A percentile compares a stretch with the other conserved stretches of the same genome.
phyloP scores from a whole-genome alignment of 1,140 invertebrate genomes.

The Brachystomella parvula region DNA sequence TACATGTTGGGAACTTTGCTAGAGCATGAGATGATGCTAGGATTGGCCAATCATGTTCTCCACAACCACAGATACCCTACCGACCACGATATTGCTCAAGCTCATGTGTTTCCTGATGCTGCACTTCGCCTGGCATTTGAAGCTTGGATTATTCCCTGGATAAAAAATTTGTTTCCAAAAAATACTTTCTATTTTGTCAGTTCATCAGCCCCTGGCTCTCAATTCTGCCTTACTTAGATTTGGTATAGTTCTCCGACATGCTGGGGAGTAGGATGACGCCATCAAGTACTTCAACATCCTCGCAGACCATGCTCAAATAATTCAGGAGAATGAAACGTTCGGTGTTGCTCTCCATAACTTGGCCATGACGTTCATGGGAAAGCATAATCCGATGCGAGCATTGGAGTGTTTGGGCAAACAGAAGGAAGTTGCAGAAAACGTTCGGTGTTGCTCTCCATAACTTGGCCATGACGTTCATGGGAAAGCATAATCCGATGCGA shows the following conservation, averaged over 20 bases:
- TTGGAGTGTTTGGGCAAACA: conserved; percentile 20
- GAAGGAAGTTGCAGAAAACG: neutral
- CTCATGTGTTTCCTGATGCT: conserved; percentile 23
- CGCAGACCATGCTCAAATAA: conserved; percentile 16
- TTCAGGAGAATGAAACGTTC: conserved; percentile 12
- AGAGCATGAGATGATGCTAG: conserved; percentile 28
- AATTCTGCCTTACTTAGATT: conserved; percentile 18
- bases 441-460: conserved; percentile 20
- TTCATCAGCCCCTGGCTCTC: conserved; percentile 23
- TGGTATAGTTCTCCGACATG: conserved; percentile 18
- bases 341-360: conserved; percentile 23
- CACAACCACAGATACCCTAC: conserved; percentile 17
- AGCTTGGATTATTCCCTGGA: conserved; percentile 8
- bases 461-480: conserved; percentile 17
- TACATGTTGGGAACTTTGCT: conserved; percentile 27
- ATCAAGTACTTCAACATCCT: conserved; percentile 21
- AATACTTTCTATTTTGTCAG: conserved; percentile 6
- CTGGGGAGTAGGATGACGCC: conserved; percentile 24
- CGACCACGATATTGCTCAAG: conserved; percentile 17
- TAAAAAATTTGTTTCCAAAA: neutral
- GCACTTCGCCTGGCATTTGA: conserved; percentile 26
- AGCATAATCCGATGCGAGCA: neutral
- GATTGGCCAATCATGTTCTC: conserved; percentile 28
- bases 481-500: neutral
- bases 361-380: conserved; percentile 16